Conservation (phyloP, 1,140 invertebrate species). For the Anagrus nilaparvatae region DNA sequence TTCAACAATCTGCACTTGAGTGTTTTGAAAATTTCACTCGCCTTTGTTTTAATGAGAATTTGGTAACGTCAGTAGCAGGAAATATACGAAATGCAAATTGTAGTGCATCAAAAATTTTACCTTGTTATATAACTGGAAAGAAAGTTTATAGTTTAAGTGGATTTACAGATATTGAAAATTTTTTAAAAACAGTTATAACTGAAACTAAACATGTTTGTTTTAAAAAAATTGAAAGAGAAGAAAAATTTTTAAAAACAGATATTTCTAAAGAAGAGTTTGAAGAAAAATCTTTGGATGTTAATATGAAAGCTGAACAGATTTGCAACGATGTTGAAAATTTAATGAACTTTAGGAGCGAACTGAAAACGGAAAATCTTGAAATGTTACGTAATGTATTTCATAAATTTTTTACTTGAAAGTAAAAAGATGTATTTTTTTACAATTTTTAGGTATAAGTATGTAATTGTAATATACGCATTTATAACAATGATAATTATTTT, state of each 20-base stretch:
- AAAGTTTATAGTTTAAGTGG: slow-evolving; percentile 15
- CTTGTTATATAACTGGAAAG: slow-evolving; percentile 24
- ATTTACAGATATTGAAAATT: slow-evolving; percentile 18
- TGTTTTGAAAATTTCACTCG: slow-evolving; percentile 27
- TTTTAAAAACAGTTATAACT: slow-evolving; percentile 8
- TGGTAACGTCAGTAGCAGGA: slow-evolving; percentile 22
- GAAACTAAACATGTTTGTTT: slow-evolving; percentile 21
- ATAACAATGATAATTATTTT: too few species aligned
- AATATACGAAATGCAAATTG: slow-evolving; percentile 18
- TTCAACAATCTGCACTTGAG: slow-evolving; percentile 29
- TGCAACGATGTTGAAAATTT: not conserved
- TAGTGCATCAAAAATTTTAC: slow-evolving; percentile 19
- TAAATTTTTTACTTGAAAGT: too few species aligned
- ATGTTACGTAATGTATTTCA: too few species aligned
- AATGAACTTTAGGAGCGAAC: too few species aligned
- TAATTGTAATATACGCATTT: too few species aligned
- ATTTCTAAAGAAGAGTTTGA: not conserved
- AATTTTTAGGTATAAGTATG: too few species aligned
- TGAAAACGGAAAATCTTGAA: too few species aligned
- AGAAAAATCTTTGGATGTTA: too few species aligned
- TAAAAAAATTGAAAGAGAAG: slow-evolving; percentile 17
- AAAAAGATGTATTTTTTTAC: too few species aligned
- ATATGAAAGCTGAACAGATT: not conserved
- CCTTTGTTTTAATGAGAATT: slow-evolving; percentile 20
- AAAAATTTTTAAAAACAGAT: slow-evolving; percentile 25